Evolutionary conservation across 2,797 vertebrate species (phyloP), one percentile per base, ranked within the genome.

Genomic region (Macroramphosus scolopax): DNA sequence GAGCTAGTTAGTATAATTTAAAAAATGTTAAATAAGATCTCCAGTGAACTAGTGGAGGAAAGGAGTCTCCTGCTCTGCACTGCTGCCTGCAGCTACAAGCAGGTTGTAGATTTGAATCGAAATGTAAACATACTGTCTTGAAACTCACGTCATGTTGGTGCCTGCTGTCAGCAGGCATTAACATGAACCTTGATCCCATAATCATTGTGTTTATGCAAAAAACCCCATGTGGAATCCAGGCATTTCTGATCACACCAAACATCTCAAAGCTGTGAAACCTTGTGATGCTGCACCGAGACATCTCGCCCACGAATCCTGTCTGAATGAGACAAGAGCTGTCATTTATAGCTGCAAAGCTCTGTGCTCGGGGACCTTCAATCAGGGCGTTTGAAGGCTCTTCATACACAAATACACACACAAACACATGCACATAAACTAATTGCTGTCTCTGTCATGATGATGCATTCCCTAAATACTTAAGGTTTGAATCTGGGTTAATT

Each of bases 401-500:
- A 30, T 36, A 56, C 63, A 55, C 54, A 45, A 8, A 55, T 36
- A 36, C 17, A 13, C n/a, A n/a, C 2, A 15, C 17, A 47, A 24
- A 22, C 36, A 42, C 29, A 34, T 29, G 28, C 29, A 37, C 25
- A 11, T 6, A 16, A 30, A 33, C 53, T 77, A 62, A 78, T 78
- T 81, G 64, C 68, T 57, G 37, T 64, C 52, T 78, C 59, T 72
- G 59, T 69, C 62, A 60, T 59, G 32, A 53, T n/a, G 17, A 33
- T 32, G 33, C 37, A 28, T 57, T 65, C 44, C 36, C 65, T 65
- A 72, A 77, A 75, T 68, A 71, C 58, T 65, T 51, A 41, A 65
- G 52, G 73, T 76, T 73, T 75, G 51, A 29, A 56, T 83, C 48
- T 77, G 48, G 69, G 75, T 76, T 80, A 78, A 82, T 78, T 77